Evolutionary conservation across 1,140 invertebrate species (phyloP).

Genomic region (Drosophila bifasciata): DNA sequence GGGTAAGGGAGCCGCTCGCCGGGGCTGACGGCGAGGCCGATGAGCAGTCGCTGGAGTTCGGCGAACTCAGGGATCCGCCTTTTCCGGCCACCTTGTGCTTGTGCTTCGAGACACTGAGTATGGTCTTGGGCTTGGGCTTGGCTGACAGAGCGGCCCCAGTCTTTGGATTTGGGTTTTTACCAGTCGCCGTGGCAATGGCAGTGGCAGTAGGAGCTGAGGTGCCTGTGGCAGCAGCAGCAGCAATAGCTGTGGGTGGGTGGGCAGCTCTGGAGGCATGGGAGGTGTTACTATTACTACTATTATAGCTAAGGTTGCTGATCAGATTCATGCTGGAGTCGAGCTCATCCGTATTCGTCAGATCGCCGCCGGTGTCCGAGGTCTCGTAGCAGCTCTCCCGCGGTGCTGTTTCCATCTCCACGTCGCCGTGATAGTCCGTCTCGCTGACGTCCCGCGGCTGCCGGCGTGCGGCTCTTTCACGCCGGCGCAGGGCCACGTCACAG

Average conservation of each 20-base stretch:
- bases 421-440: slow-evolving; percentile 76
- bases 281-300: slow-evolving; percentile 83
- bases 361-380: slow-evolving; percentile 79
- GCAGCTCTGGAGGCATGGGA: slow-evolving; percentile 56
- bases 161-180: slow-evolving; percentile 58
- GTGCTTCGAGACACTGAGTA: slow-evolving; percentile 61
- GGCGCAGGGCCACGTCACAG: slow-evolving; percentile 61
- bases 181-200: slow-evolving; percentile 49
- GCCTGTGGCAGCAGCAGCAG: slow-evolving; percentile 26
- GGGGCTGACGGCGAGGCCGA: slow-evolving; percentile 65
- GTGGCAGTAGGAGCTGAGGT: slow-evolving; percentile 16
- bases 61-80: slow-evolving; percentile 69
- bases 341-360: slow-evolving; percentile 78
- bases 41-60: slow-evolving; percentile 80
- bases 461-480: slow-evolving; percentile 29
- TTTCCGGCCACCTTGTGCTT: slow-evolving; percentile 59
- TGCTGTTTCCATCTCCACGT: slow-evolving; percentile 69
- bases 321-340: slow-evolving; percentile 80
- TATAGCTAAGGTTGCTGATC: slow-evolving; percentile 83
- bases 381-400: slow-evolving; percentile 78
- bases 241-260: slow-evolving; percentile 12
- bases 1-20: slow-evolving; percentile 3
- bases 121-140: slow-evolving; percentile 68
- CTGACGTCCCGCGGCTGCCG: slow-evolving; percentile 60
- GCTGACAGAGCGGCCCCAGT: slow-evolving; percentile 66